Percentiles rank a stretch among this genome's conserved stretches.
These are phyloP conservation scores for Dunckerocampus dactyliophorus DNA, from an alignment of 2,113 vertebrate species.

Conservation along the genomic window DNA sequence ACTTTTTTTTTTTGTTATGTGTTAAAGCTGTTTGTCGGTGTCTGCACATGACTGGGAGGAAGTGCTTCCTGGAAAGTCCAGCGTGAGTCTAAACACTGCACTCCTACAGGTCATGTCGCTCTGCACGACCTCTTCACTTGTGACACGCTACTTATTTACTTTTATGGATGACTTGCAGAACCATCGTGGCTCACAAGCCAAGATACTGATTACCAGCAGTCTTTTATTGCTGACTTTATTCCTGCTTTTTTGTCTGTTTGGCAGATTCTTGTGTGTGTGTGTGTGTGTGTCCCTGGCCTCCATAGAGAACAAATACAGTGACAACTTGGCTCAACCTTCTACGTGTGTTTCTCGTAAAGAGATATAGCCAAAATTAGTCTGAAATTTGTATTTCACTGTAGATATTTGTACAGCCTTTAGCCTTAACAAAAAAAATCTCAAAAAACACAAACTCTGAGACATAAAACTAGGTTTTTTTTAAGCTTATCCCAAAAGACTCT, in stretches of 20 bases:
- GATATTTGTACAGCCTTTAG: no score
- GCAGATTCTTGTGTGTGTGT: conserved; percentile 33
- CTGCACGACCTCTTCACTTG: conserved; percentile 39
- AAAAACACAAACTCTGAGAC: no score
- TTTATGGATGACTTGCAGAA: conserved; percentile 39
- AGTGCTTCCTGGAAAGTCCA: conserved; percentile 36
- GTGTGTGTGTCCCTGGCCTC: conserved; percentile 23
- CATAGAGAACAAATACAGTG: conserved; percentile 13
- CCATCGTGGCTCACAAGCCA: conserved; percentile 3
- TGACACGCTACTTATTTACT: conserved; percentile 64
- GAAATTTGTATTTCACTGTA: no score
- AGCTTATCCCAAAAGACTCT: no score
- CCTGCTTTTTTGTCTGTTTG: conserved; percentile 36
- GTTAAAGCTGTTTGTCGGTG: conserved; percentile 10
- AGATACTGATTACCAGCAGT: conserved; percentile 46
- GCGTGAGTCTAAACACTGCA: conserved; percentile 11
- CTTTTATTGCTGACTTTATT: conserved; percentile 48
- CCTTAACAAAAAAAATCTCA: no score
- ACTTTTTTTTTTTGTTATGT: not conserved
- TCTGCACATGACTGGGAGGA: conserved; percentile 16
- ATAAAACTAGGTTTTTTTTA: no score
- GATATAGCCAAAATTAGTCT: no score
- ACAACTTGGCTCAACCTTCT: not conserved
- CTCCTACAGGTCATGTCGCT: conserved; percentile 32
- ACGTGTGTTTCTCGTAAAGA: no score